Evolutionary conservation across 2,888 invertebrate species (phyloP).

Genomic region (Tillus elongatus): DNA sequence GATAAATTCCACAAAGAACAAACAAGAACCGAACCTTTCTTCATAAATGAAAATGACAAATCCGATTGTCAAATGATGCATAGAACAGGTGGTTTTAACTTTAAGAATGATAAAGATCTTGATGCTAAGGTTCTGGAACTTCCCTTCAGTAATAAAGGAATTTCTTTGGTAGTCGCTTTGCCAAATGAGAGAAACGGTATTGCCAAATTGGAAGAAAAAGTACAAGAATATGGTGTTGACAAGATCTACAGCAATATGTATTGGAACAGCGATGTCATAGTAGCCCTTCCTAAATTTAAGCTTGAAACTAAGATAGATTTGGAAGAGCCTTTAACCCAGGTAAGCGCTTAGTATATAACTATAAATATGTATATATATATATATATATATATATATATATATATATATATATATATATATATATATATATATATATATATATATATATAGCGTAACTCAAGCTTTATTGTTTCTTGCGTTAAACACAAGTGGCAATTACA

Average conservation of each 20-base stretch:
- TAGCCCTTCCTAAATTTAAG: constrained; percentile 71
- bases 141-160: constrained; percentile 57
- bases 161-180: constrained; percentile 67
- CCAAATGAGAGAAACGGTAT: constrained; percentile 62
- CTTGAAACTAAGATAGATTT: constrained; percentile 66
- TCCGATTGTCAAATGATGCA: constrained; percentile 68
- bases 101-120: constrained; percentile 43
- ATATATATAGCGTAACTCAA: no score
- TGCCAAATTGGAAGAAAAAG: constrained; percentile 49
- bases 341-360: no score
- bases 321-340: constrained; percentile 52
- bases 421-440: no score
- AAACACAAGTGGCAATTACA: no score
- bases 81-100: constrained; percentile 46
- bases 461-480: no score
- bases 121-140: constrained; percentile 60
- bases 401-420: no score
- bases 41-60: constrained; percentile 45
- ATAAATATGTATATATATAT: no score
- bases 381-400: no score
- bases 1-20: constrained; percentile 50
- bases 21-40: constrained; percentile 58
- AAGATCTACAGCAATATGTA: constrained; percentile 44
- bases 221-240: constrained; percentile 48
- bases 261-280: constrained; percentile 49